A percentile compares a stretch with the other conserved stretches of the same genome.
Evolutionary conservation across 2,797 vertebrate species (phyloP).

Genomic region (Acridotheres tristis): DNA sequence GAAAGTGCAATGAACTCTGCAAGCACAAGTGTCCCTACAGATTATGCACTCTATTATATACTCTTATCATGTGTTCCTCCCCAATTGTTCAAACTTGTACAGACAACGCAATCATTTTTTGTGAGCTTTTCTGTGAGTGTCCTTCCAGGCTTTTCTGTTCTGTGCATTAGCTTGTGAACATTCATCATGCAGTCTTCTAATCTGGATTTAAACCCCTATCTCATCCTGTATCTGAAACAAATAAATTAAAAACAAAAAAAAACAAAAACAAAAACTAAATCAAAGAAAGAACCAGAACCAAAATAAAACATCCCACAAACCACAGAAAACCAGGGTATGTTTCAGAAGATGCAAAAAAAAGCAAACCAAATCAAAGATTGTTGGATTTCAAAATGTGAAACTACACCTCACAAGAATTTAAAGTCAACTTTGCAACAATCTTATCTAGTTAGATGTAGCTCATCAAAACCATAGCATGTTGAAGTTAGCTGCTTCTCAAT

Average conservation of each 20-base stretch:
- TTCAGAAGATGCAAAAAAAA: neutral
- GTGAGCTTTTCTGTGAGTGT: neutral
- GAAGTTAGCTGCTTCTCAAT: neutral
- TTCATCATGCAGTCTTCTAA: neutral
- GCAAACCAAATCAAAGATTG: neutral
- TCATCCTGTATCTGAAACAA: neutral
- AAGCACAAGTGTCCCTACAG: neutral
- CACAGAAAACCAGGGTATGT: rapidly evolving
- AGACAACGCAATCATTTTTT: neutral
- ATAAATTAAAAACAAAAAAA: neutral
- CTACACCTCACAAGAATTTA: neutral
- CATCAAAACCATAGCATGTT: neutral
- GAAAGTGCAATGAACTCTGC: neutral
- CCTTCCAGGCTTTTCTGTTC: neutral
- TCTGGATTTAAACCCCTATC: rapidly evolving
- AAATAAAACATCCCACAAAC: rapidly evolving
- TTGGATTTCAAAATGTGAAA: neutral
- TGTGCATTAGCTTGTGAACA: neutral
- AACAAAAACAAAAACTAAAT: neutral
- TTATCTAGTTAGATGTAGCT: neutral
- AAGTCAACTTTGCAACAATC: neutral
- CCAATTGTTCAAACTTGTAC: neutral
- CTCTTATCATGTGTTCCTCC: neutral
- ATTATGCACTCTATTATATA: neutral
- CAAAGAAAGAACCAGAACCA: neutral